Conservation (phyloP, 2,113 vertebrate genomes). For the Phaethornis superciliosus region DNA sequence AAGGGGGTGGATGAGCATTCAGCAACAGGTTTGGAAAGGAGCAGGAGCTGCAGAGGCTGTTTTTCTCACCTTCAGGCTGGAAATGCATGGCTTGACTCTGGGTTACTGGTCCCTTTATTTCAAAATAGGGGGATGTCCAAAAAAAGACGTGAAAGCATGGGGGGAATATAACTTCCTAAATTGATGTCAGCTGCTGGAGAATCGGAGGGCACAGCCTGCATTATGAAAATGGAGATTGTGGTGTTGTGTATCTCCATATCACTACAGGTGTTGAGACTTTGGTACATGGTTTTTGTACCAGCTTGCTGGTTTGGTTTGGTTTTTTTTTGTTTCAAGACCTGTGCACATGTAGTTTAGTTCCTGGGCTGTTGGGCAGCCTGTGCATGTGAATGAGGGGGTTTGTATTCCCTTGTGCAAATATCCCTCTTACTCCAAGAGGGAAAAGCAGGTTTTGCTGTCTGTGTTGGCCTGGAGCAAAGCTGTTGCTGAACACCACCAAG, state of each 20-base stretch:
- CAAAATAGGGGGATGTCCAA: background rate
- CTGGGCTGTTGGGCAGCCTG: background rate
- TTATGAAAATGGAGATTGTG: background rate
- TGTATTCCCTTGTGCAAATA: background rate
- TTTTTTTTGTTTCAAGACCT: background rate
- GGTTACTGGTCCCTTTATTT: constrained; percentile 3
- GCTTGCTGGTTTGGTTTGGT: no score
- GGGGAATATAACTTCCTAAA: background rate
- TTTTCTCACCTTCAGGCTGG: background rate
- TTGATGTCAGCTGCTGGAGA: background rate
- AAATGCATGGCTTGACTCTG: background rate
- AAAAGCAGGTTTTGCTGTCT: fast-evolving
- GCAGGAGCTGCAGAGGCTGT: background rate
- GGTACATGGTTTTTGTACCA: background rate
- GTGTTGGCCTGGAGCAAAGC: background rate
- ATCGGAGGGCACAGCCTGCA: background rate
- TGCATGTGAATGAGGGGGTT: background rate
- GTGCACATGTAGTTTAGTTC: background rate
- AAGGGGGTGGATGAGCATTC: background rate
- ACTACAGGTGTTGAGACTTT: background rate
- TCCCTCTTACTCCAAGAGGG: background rate
- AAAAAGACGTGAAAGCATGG: background rate
- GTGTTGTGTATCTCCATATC: background rate
- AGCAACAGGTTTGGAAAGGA: background rate
- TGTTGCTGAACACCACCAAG: background rate